Evolutionary conservation across 35 echinoderm and acorn worm genomes (phyloP).

Genomic region (Apostichopus californicus): DNA sequence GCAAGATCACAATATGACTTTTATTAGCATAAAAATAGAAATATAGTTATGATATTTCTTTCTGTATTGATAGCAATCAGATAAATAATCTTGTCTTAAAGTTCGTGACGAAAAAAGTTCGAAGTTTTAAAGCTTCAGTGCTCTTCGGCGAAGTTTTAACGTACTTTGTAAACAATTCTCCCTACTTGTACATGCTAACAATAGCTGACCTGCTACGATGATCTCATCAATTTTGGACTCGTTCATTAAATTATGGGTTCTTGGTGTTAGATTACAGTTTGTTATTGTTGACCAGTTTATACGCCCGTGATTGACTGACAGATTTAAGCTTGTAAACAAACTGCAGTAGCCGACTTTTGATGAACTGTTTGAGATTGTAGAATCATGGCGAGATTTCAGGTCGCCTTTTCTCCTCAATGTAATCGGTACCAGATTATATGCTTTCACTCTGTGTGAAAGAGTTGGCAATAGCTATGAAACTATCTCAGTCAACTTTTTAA

Average conservation of each 20-base stretch:
- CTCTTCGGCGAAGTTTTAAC: not conserved
- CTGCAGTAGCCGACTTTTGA: not conserved
- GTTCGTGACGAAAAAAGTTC: not conserved
- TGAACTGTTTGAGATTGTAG: too few relatives aligned
- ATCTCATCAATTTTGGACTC: conserved; percentile 52
- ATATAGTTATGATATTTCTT: too few relatives aligned
- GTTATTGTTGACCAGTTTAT: conserved; percentile 24
- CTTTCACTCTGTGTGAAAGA: too few relatives aligned
- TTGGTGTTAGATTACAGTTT: conserved; percentile 36
- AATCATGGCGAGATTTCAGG: too few relatives aligned
- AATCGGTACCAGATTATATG: too few relatives aligned
- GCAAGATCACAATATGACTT: too few relatives aligned
- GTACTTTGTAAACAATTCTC: conserved; percentile 8
- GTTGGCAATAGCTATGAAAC: too few relatives aligned
- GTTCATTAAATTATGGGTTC: conserved; percentile 48
- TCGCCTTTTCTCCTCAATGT: too few relatives aligned
- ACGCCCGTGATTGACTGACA: not conserved
- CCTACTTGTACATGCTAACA: conserved; percentile 34
- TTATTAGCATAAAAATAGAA: too few relatives aligned
- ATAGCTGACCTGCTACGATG: conserved; percentile 46
- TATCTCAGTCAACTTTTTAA: not conserved
- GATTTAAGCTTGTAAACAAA: conserved; percentile 8
- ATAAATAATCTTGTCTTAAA: not conserved
- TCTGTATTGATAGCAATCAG: too few relatives aligned
- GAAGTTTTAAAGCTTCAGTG: not conserved